Base-by-base conservation (phyloP, 53 echinoderm and acorn worm species). In the Echinometra lucunter region DNA sequence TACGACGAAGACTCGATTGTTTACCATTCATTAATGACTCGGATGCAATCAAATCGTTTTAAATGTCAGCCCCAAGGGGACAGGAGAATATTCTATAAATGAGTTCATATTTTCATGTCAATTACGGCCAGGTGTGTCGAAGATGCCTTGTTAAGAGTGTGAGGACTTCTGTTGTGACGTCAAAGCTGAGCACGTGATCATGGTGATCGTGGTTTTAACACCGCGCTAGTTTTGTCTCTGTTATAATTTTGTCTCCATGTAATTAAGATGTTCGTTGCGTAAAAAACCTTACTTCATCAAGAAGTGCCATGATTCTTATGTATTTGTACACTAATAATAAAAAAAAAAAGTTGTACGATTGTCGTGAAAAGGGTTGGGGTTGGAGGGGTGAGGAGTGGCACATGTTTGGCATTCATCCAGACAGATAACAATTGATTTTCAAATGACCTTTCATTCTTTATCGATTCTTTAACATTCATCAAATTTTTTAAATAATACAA, bases 21-120 rank as follows among this genome's bases (percentile, higher is more conserved):
- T 85, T 85, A 85, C 85, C 85, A 85, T 85, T 85, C 47, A 85
- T 85, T 85, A 85, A 85, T 85, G 85, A 85, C 85, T 85, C 85
- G 85, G 85, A 85, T n/a, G 85, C 49, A 30, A 85, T 85, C 85
- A 85, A 45, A 27, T 27, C 85, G 85, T 85, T 53, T 85, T 85
- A 49, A 85, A 85, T 85, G 49, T 85, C 85, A 49, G 11, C 53
- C 85, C 45, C 85, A 78, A 49, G 85, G 85, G 85, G 85, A 85
- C 49, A 85, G 49, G 85, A 49, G 4, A 49, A 47, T 45, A 47
- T 85, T 85, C 27, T n/a, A 28, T n/a, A 85, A 85, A 85, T 85
- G 53, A 49, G 28, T 49, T 28, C 49, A 28, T 85, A 49, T 53
- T 85, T 85, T 85, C 85, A n/a, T 85, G 15, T 7, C 38, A 78